Conservation (phyloP, 2,113 vertebrate species). For the Macroglossus sobrinus region DNA sequence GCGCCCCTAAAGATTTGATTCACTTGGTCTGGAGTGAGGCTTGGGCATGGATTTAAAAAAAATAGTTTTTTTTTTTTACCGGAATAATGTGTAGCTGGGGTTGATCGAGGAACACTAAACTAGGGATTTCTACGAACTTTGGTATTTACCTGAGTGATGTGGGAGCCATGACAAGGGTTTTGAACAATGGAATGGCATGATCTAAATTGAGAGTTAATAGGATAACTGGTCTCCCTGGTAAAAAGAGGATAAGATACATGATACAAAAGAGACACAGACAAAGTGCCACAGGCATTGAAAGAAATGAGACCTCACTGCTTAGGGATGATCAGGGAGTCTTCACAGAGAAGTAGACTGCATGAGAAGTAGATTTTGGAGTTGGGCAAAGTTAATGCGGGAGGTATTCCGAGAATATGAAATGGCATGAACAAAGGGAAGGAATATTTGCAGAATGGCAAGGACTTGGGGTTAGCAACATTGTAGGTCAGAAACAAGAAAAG, state of each 20-base stretch:
- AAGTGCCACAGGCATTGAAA: background rate
- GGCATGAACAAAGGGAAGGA: too few species aligned
- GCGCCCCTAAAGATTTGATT: background rate
- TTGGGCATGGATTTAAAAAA: too few species aligned
- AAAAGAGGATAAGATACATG: background rate
- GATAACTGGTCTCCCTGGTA: background rate
- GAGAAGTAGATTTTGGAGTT: background rate
- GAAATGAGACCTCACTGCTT: background rate
- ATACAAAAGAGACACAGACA: background rate
- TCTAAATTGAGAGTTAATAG: background rate
- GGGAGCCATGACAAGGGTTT: background rate
- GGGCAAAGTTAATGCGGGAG: background rate
- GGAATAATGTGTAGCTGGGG: background rate
- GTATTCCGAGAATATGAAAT: background rate
- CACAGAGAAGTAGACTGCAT: background rate
- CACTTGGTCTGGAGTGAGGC: background rate
- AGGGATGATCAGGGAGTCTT: background rate
- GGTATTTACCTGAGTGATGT: background rate
- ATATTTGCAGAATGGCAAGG: background rate
- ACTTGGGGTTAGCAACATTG: background rate
- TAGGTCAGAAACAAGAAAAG: background rate
- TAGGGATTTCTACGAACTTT: background rate
- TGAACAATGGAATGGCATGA: background rate
- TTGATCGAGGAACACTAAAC: background rate
- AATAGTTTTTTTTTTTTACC: background rate